Base-by-base conservation (phyloP, 2,797 vertebrate genomes). In the Gastrophryne carolinensis region DNA sequence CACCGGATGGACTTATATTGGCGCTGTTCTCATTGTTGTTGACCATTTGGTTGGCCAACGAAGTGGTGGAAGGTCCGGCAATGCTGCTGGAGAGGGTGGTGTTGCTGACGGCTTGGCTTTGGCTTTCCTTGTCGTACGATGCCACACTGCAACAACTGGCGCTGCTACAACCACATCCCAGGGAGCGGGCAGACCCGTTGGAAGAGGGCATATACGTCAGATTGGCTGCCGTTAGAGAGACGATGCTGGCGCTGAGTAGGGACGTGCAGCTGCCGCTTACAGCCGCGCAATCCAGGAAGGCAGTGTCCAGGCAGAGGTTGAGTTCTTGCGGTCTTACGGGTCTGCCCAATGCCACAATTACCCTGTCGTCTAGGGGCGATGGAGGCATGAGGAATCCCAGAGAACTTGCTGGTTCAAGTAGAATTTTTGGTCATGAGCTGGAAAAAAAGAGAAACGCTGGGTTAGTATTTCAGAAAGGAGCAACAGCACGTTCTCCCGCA, bases 151-250 rank as follows among this genome's bases (percentile, higher is more conserved):
- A 99, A 87, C 98, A 99, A 92, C 95, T 98, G 88, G 95, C 93
- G 88, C 95, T 96, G 93, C 95, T 99, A 91, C 98, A 99, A 90
- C 98, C 97, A 93, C 97, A 99, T 93, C 95, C 98, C 91, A 98
- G 92, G 70, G 97, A 97, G 91, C 96, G 96, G 88, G 95, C 95
- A 92, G 98, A 98, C 92, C 97, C 92, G 91, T 95, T 96, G 89
- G 97, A 96, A 92, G 97, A 98, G 96, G 97, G 97, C 97, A 99
- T 99, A 98, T 96, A 98, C 94, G 95, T 94, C 90, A 98, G 93
- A 89, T 97, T 94, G 83, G 93, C 93, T 89, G 94, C 89, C 91
- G 94, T 92, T 81, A 98, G 94, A 87, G 95, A 94, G 90, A 95
- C 94, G 57, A 92, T 92, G 60, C 95, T 91, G 86, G 95, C 57